phyloP scores from a whole-genome alignment of 2,888 invertebrate genomes.

The Tromatobia lineatoria region DNA sequence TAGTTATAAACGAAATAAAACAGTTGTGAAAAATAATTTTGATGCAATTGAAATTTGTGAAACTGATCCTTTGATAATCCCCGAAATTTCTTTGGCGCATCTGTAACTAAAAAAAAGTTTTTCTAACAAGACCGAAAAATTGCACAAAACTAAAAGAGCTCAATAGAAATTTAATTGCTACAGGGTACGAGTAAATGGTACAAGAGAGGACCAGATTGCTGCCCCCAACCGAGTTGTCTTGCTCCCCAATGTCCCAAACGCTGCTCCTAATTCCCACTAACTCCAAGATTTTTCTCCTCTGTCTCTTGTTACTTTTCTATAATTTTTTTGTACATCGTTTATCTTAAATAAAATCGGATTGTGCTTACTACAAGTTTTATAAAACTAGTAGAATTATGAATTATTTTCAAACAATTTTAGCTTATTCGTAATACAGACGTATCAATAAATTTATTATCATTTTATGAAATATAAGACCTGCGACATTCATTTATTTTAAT shows the following conservation, averaged over 20 bases:
- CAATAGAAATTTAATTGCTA: slow-evolving; percentile 26
- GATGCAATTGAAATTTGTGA: not conserved
- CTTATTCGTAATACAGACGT: not conserved
- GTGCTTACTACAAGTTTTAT: not conserved
- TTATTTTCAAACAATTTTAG: too few species aligned
- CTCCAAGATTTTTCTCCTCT: too few species aligned
- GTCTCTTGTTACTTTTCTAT: not conserved
- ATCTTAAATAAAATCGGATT: not conserved
- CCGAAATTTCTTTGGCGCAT: too few species aligned
- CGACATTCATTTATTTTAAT: slow-evolving; percentile 33
- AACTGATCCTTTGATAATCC: too few species aligned
- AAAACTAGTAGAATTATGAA: not conserved
- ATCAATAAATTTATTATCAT: not conserved
- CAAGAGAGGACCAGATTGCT: slow-evolving; percentile 74
- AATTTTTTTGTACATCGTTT: not conserved
- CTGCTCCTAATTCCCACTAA: slow-evolving; percentile 49
- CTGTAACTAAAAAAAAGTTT: too few species aligned
- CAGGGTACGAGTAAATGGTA: slow-evolving; percentile 78
- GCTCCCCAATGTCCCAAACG: slow-evolving; percentile 72
- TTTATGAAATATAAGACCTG: not conserved
- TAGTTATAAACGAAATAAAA: not conserved
- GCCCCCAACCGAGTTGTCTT: slow-evolving; percentile 75
- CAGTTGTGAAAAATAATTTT: not conserved
- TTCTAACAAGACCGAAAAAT: too few species aligned
- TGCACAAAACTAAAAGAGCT: too few species aligned